Base-by-base conservation (phyloP, 2,113 vertebrate genomes). In the Muscicapa adusta region DNA sequence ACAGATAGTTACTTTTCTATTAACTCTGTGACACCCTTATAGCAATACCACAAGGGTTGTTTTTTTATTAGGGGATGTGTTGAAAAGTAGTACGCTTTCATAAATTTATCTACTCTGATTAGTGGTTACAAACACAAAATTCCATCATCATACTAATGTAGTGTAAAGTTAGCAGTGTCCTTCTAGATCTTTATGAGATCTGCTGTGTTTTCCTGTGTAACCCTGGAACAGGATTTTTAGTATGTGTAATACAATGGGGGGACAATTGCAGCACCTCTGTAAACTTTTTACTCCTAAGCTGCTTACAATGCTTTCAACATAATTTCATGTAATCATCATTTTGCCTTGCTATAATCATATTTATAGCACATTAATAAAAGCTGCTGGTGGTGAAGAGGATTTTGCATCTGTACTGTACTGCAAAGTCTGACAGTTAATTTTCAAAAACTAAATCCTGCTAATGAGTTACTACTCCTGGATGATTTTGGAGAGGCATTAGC, bases 391-490 rank as follows among this genome's bases (percentile, higher is more conserved):
- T 51, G 36, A 75, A 58, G 15, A 81, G 62, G 43, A 40, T 40
- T 75, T 81, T 65, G 45, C 29, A 50, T 51, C 66, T 76, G 34
- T 66, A 54, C 38, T 73, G 67, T 50, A 45, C 56, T 58, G 56
- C 43, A 77, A 80, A 91, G 31, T n/a, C 60, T 85, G 75, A 38
- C 76, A 88, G 78, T 85, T 91, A 60, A 85, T 93, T 92, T 92
- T 88, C 38, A 74, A 63, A 92, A 83, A 57, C 18, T 57, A 82
- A 83, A 66, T 83, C 42, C 90, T 94, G 48, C 34, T 96, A 94
- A 96, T 81, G 80, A 88, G 57, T 78, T 88, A 43, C 61, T 86
- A n/a, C 90, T 91, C 71, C 68, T 96, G 42, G 68, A 50, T 85
- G 53, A 36, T 90, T 95, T 84, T 75, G 78, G 75, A 67, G 66